Conservation (phyloP, 2,888 invertebrate genomes). For the Brachylomia viminalis region DNA sequence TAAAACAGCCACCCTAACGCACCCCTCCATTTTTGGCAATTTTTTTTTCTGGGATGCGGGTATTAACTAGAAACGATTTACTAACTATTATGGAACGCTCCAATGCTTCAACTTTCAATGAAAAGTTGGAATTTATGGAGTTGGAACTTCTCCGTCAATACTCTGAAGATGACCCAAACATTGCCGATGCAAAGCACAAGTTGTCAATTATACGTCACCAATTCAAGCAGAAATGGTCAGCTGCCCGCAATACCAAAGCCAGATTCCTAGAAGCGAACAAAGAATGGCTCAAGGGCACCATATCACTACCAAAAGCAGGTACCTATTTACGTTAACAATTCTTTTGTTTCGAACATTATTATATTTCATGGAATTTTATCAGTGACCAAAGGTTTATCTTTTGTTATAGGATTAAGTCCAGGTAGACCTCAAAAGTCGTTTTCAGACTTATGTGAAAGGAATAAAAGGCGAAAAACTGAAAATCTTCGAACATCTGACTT, state of each 20-base stretch:
- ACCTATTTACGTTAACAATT: too few species aligned
- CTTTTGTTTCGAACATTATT: too few species aligned
- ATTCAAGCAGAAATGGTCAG: constrained; percentile 49
- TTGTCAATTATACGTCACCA: constrained; percentile 38
- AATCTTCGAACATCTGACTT: too few species aligned
- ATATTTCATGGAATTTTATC: constrained; percentile 22
- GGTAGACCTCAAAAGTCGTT: too few species aligned
- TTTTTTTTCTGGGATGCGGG: constrained; percentile 23
- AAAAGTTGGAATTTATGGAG: constrained; percentile 42
- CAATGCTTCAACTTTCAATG: constrained; percentile 28
- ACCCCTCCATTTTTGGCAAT: background rate
- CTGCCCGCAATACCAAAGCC: constrained; percentile 42
- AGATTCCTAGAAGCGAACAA: constrained; percentile 38
- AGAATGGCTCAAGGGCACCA: constrained; percentile 38
- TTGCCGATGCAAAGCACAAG: constrained; percentile 44
- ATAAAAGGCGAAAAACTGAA: too few species aligned
- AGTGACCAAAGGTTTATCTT: constrained; percentile 26
- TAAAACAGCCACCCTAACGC: background rate
- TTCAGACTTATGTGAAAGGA: too few species aligned
- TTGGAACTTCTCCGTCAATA: constrained; percentile 30
- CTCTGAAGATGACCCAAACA: constrained; percentile 32
- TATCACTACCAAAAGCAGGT: too few species aligned
- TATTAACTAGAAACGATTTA: constrained; percentile 32
- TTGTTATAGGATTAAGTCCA: too few species aligned
- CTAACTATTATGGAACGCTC: constrained; percentile 39